phyloP scores from a whole-genome alignment of 2,113 vertebrate species.

The Silurus glanis region DNA sequence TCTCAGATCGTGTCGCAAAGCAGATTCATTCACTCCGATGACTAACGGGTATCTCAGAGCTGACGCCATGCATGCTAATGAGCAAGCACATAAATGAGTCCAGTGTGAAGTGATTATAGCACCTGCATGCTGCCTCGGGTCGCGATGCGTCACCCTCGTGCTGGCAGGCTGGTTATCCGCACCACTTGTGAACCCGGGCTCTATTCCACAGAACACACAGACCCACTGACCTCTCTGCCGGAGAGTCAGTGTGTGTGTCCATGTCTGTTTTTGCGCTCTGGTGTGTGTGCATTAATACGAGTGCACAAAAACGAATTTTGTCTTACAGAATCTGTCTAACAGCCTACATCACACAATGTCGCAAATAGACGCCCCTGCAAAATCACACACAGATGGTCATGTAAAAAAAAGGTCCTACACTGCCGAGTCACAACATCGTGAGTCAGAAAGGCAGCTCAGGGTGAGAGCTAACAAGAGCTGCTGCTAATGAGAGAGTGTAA shows the following conservation, averaged over 20 bases:
- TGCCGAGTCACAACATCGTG: conserved; percentile 28
- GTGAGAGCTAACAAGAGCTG: conserved; percentile 6
- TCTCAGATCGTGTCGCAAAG: conserved; percentile 4
- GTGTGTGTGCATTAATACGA: not conserved
- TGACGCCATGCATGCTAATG: conserved; percentile 71
- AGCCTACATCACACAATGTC: conserved; percentile 22
- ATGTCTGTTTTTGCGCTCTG: conserved; percentile 1
- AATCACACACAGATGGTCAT: conserved; percentile 30
- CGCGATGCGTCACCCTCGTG: conserved; percentile 35
- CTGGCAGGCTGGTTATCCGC: conserved; percentile 3
- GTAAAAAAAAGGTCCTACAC: conserved; percentile 21
- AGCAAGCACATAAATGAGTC: conserved; percentile 60
- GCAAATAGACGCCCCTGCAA: not conserved
- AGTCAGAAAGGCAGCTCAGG: conserved; percentile 12
- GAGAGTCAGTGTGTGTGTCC: conserved; percentile 7
- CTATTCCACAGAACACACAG: conserved; percentile 28
- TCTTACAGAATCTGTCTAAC: conserved; percentile 39
- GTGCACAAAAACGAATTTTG: not conserved
- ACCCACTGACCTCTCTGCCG: conserved; percentile 41
- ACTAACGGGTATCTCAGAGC: conserved; percentile 51
- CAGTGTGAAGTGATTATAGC: conserved; percentile 65
- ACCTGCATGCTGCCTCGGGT: conserved; percentile 63
- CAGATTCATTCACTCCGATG: conserved; percentile 51
- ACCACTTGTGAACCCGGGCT: conserved; percentile 5
- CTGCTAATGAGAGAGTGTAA: conserved; percentile 30